Percentiles rank a stretch among this genome's conserved stretches.
These are phyloP conservation scores for Pseudorasbora parva DNA, from an alignment of 2,113 vertebrate genomes.

Conservation along the genomic window DNA sequence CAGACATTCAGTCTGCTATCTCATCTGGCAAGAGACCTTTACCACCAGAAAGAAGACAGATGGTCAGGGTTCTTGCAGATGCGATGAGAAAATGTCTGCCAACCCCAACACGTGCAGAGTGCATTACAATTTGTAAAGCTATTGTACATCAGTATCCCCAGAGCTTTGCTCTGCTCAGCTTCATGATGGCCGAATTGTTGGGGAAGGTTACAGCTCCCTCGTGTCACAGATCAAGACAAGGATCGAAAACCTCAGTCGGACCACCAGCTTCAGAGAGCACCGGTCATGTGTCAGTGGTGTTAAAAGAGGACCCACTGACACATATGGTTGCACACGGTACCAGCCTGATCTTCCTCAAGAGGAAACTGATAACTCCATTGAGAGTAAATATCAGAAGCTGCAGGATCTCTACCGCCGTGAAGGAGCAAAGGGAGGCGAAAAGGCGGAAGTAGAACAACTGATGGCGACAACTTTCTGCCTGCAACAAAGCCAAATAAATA, in stretches of 20 bases:
- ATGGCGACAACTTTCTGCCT: neutral
- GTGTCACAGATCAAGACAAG: neutral
- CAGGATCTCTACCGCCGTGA: neutral
- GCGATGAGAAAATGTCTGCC: neutral
- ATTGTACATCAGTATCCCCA: neutral
- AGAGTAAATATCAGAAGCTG: too few relatives aligned
- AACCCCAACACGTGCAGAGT: slow-evolving; percentile 6
- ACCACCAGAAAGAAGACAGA: neutral
- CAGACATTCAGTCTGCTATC: slow-evolving; percentile 20
- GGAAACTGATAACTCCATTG: neutral
- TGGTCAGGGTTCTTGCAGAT: slow-evolving; percentile 1
- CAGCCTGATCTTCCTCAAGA: too few relatives aligned
- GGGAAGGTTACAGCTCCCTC: slow-evolving; percentile 6
- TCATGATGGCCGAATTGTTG: neutral
- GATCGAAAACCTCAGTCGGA: neutral
- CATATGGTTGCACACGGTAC: neutral
- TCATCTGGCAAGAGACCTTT: neutral
- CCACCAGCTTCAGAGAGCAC: slow-evolving; percentile 17
- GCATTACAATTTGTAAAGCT: neutral
- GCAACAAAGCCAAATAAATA: neutral
- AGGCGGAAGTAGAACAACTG: neutral
- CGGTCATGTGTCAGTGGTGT: neutral
- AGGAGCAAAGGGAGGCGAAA: neutral
- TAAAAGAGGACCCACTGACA: slow-evolving; percentile 7
- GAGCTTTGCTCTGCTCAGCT: neutral